Evolutionary conservation across 2,797 vertebrate genomes (phyloP).

Genomic region (Echeneis naucrates): DNA sequence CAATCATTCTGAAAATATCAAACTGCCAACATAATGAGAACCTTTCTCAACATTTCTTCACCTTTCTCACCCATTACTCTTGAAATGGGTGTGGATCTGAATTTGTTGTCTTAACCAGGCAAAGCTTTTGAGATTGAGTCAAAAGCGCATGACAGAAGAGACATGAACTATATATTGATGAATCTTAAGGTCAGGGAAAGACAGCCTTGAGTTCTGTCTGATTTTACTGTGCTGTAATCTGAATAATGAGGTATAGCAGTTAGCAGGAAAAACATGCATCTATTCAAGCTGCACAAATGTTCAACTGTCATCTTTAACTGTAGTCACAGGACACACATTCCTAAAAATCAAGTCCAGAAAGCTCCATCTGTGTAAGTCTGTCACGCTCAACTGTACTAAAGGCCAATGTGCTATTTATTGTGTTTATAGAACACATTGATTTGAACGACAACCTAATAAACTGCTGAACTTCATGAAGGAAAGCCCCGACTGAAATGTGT

Average conservation of each 20-base stretch:
- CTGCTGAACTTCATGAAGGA: neutral
- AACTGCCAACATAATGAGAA: no score
- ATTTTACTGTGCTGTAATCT: neutral
- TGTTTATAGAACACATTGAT: neutral
- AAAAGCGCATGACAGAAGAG: no score
- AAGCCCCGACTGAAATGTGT: neutral
- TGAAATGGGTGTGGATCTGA: no score
- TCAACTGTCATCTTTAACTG: conserved; percentile 5
- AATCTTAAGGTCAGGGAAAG: no score
- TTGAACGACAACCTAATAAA: conserved; percentile 2
- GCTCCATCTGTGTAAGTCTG: neutral
- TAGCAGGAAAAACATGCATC: neutral
- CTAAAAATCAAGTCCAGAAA: conserved; percentile 14
- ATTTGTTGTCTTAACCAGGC: no score
- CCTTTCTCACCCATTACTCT: no score
- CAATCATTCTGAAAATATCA: no score
- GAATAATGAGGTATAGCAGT: neutral
- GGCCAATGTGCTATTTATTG: neutral
- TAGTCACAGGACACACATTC: conserved; percentile 48
- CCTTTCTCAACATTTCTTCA: no score
- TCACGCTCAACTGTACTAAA: neutral
- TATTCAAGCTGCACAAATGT: conserved; percentile 16
- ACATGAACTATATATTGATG: no score
- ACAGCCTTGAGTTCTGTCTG: no score
- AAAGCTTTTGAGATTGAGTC: no score